Evolutionary conservation across 1,140 invertebrate species (phyloP).

Genomic region (Nephila pilipes): DNA sequence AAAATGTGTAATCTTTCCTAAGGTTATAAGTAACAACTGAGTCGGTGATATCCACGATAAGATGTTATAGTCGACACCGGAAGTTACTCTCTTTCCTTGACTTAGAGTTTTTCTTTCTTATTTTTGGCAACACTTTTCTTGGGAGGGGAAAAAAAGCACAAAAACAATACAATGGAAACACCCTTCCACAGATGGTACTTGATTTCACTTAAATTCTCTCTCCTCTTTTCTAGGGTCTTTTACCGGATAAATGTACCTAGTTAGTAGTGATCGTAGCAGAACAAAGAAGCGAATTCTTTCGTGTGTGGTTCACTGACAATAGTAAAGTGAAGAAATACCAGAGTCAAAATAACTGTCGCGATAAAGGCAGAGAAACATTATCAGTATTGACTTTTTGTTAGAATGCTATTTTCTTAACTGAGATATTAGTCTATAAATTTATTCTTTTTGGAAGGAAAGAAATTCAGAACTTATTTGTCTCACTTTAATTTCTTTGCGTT

Average conservation of each 20-base stretch:
- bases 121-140: not conserved
- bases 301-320: slow-evolving; percentile 24
- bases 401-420: too few species aligned
- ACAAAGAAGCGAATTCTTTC: slow-evolving; percentile 24
- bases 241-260: slow-evolving; percentile 3
- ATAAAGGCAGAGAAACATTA: not conserved
- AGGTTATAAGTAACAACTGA: not conserved
- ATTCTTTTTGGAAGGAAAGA: too few species aligned
- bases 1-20: slow-evolving; percentile 2
- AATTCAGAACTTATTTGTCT: too few species aligned
- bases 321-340: not conserved
- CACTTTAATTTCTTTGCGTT: too few species aligned
- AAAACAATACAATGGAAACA: not conserved
- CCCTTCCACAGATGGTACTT: slow-evolving; percentile 1
- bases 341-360: not conserved
- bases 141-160: not conserved
- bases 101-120: not conserved
- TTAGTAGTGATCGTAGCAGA: not conserved
- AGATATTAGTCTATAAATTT: too few species aligned
- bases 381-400: not conserved
- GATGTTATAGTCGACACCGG: not conserved
- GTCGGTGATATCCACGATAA: not conserved
- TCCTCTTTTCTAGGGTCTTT: not conserved
- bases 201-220: slow-evolving; percentile 44
- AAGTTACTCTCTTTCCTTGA: slow-evolving; percentile 31